phyloP scores from a whole-genome alignment of 2,113 vertebrate genomes.

The Elaphurus davidianus region DNA sequence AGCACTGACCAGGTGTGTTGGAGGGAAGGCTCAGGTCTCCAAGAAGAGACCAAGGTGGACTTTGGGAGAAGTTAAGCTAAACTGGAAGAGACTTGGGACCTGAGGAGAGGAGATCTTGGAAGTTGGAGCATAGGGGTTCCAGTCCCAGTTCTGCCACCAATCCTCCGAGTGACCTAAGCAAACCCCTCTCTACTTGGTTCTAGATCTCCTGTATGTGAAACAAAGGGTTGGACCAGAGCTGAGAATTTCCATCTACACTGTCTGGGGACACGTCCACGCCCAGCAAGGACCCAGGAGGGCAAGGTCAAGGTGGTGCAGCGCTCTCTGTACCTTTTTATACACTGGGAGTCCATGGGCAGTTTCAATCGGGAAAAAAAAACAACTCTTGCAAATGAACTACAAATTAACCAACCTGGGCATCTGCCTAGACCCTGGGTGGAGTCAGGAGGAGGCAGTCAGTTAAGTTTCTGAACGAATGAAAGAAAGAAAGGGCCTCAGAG shows the following conservation, averaged over 20 bases:
- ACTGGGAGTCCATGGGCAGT: not conserved
- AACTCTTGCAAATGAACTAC: not conserved
- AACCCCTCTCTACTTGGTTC: not conserved
- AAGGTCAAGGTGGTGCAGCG: too few species aligned
- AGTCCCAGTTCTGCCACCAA: not conserved
- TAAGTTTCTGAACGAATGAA: not conserved
- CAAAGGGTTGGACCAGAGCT: not conserved
- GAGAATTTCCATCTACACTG: not conserved
- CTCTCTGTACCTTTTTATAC: not conserved
- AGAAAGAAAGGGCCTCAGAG: not conserved
- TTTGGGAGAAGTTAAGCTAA: not conserved
- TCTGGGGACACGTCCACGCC: rapidly evolving
- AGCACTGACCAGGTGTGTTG: too few species aligned
- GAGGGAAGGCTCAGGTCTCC: not conserved
- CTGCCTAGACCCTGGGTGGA: not conserved
- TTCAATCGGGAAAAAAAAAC: not conserved
- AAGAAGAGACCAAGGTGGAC: not conserved
- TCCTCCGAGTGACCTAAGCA: not conserved
- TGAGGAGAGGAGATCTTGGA: not conserved
- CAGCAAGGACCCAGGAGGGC: not conserved
- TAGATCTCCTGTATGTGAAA: not conserved
- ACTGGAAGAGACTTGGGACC: too few species aligned
- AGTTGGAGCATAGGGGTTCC: not conserved
- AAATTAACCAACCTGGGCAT: not conserved
- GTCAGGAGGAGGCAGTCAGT: not conserved